Evolutionary conservation across 2,113 vertebrate species (phyloP).

Genomic region (Eleginops maclovinus): DNA sequence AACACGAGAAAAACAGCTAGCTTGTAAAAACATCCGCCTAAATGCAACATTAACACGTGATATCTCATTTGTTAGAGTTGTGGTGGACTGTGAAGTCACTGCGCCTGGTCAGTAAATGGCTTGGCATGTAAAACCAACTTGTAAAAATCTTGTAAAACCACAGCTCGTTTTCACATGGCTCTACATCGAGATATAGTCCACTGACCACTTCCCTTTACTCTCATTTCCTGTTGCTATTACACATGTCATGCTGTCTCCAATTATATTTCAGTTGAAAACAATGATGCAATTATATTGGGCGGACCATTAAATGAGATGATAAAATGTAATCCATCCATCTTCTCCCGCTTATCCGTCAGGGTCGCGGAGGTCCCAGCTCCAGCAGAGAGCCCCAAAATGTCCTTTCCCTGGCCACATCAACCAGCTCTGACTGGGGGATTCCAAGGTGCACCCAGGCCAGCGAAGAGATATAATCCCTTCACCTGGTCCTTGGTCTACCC

Average conservation of each 20-base stretch:
- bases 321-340: neutral
- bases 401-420: no score
- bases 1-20: neutral
- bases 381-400: no score
- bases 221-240: neutral
- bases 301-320: neutral
- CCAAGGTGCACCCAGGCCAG: no score
- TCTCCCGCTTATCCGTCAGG: no score
- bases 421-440: no score
- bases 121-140: neutral
- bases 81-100: neutral
- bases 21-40: neutral
- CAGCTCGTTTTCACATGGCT: neutral
- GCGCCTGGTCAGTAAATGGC: neutral
- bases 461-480: no score
- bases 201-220: neutral
- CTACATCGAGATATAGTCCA: neutral
- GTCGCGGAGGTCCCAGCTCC: no score
- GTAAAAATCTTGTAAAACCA: neutral
- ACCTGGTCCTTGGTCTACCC: no score
- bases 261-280: neutral
- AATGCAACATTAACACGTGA: no score
- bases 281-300: neutral
- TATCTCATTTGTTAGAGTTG: neutral
- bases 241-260: neutral